Conservation (phyloP, 2,113 vertebrate genomes). For the Callipepla californica region DNA sequence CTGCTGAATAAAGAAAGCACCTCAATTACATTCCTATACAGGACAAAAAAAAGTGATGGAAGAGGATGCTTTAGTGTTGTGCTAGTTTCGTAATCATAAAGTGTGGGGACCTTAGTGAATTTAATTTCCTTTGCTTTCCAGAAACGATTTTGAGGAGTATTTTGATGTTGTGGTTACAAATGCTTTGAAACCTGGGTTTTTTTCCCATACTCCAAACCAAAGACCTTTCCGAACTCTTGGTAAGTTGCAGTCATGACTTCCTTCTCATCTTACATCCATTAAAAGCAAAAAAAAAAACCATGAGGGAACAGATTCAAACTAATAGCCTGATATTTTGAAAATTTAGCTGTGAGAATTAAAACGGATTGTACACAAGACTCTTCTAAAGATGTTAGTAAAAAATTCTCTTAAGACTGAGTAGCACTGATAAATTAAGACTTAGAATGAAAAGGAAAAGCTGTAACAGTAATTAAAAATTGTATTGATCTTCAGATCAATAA, state of each 20-base stretch:
- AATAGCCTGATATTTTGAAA: background rate
- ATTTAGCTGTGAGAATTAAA: background rate
- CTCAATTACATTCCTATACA: background rate
- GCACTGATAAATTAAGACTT: background rate
- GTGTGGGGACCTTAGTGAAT: background rate
- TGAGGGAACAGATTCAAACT: background rate
- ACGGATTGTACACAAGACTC: background rate
- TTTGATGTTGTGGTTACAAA: constrained; percentile 96
- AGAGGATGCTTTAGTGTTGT: background rate
- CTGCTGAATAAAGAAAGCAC: background rate
- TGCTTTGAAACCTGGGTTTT: constrained; percentile 97
- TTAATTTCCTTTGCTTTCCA: constrained; percentile 65
- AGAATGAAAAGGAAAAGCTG: background rate
- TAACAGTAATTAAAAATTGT: background rate
- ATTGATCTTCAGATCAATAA: background rate
- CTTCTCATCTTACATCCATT: background rate
- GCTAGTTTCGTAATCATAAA: background rate
- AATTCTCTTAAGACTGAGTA: background rate
- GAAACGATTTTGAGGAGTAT: constrained; percentile 91
- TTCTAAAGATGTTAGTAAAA: background rate
- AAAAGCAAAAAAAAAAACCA: background rate
- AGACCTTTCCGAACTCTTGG: constrained; percentile 92
- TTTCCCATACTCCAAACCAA: constrained; percentile 90
- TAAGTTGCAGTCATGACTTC: constrained; percentile 71
- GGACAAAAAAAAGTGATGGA: background rate